These are phyloP conservation scores for Betta splendens DNA, from an alignment of 2,797 vertebrate species.

Conservation along the genomic window DNA sequence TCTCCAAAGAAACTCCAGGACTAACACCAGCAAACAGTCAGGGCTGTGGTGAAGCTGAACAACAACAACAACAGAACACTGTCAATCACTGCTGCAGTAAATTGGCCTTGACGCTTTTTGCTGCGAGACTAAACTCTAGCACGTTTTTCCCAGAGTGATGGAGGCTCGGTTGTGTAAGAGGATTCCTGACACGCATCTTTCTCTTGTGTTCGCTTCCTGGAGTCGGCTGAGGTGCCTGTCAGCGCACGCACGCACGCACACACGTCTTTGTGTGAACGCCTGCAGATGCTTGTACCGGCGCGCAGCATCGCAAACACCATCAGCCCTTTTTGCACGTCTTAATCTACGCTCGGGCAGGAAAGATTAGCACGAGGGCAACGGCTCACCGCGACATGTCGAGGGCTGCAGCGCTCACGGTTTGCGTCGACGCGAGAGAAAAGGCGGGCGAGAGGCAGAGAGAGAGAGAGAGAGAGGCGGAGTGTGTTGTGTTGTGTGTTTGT, in stretches of 20 bases:
- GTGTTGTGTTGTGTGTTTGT: no score
- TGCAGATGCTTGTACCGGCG: constrained; percentile 25
- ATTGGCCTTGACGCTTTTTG: constrained; percentile 1
- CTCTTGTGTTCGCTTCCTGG: constrained; percentile 38
- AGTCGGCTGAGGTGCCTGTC: constrained; percentile 39
- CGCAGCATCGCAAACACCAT: constrained; percentile 6
- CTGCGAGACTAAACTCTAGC: constrained; percentile 12
- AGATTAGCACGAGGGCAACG: constrained; percentile 5
- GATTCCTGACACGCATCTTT: constrained; percentile 62
- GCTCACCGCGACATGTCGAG: neutral
- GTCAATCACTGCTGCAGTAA: constrained; percentile 22
- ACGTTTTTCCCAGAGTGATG: constrained; percentile 25
- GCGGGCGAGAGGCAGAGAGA: constrained; percentile 13
- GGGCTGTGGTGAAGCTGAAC: no score
- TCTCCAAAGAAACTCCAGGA: no score
- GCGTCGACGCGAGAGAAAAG: constrained; percentile 22
- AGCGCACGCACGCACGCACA: constrained; percentile 18
- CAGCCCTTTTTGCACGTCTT: neutral
- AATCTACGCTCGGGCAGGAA: neutral
- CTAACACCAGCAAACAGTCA: no score
- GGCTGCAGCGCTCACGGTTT: constrained; percentile 14
- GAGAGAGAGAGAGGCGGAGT: constrained; percentile 10
- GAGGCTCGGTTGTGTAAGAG: constrained; percentile 46
- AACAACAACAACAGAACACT: no score
- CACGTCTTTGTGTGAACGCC: constrained; percentile 11